phyloP scores from a whole-genome alignment of 2,113 vertebrate genomes.

The Balaeniceps rex region DNA sequence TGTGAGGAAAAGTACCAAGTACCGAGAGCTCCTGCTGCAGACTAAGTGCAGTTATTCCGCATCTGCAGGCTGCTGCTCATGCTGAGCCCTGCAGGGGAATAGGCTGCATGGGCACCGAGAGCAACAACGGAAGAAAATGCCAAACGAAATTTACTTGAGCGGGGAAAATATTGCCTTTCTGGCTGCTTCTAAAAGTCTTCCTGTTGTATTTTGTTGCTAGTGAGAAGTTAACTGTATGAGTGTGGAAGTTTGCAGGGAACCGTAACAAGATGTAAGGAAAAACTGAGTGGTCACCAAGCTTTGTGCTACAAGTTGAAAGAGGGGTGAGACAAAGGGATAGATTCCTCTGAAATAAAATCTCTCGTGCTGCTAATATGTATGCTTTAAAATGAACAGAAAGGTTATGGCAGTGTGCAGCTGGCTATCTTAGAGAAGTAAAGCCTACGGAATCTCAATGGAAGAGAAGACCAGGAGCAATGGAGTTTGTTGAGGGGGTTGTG shows the following conservation, averaged over 20 bases:
- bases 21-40: background rate
- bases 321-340: background rate
- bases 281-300: background rate
- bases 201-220: background rate
- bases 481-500: background rate
- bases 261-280: background rate
- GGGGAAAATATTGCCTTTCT: background rate
- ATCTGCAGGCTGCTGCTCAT: background rate
- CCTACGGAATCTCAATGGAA: background rate
- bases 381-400: background rate
- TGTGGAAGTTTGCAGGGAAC: background rate
- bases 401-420: background rate
- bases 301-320: background rate
- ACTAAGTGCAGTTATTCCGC: background rate
- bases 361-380: background rate
- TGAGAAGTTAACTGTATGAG: background rate
- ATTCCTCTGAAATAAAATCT: background rate
- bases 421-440: background rate
- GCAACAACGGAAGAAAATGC: background rate
- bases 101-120: background rate
- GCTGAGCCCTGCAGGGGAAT: slow-evolving; percentile 36
- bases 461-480: background rate
- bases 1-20: background rate
- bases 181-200: background rate
- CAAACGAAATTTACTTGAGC: slow-evolving; percentile 25